Conservation (phyloP, 1,140 invertebrate species). For the Meloidogyne floridensis region DNA sequence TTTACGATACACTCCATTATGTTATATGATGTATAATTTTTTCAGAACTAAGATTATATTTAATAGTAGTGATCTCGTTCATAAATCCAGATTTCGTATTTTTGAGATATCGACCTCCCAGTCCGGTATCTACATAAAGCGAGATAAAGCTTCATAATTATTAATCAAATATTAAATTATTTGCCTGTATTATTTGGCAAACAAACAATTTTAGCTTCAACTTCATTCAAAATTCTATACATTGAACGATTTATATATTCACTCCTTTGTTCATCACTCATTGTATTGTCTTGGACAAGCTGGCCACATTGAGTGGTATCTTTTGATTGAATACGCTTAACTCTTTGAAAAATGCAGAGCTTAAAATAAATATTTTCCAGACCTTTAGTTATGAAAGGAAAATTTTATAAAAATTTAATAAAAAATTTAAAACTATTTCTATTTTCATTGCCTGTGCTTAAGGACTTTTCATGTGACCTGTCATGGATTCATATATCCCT, state of each 20-base stretch:
- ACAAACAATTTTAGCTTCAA: slow-evolving; percentile 43
- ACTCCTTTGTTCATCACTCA: slow-evolving; percentile 47
- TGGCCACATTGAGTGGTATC: slow-evolving; percentile 42
- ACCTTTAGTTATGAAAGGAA: not conserved
- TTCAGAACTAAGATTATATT: too few relatives aligned
- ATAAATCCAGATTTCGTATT: too few relatives aligned
- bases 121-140: too few relatives aligned
- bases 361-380: not conserved
- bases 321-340: slow-evolving; percentile 46
- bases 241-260: slow-evolving; percentile 49
- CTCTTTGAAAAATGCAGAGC: slow-evolving; percentile 49
- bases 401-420: slow-evolving; percentile 13
- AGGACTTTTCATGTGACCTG: too few relatives aligned
- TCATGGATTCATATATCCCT: too few relatives aligned
- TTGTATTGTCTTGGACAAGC: slow-evolving; percentile 29
- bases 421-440: slow-evolving; percentile 1
- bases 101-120: too few relatives aligned
- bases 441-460: too few relatives aligned
- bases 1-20: too few relatives aligned
- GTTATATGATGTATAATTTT: too few relatives aligned
- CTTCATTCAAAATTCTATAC: slow-evolving; percentile 52
- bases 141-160: too few relatives aligned
- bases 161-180: too few relatives aligned
- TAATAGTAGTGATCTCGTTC: too few relatives aligned
- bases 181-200: slow-evolving; percentile 37